Base-by-base conservation (phyloP, 2,113 vertebrate genomes). In the Oreocharis arfaki region DNA sequence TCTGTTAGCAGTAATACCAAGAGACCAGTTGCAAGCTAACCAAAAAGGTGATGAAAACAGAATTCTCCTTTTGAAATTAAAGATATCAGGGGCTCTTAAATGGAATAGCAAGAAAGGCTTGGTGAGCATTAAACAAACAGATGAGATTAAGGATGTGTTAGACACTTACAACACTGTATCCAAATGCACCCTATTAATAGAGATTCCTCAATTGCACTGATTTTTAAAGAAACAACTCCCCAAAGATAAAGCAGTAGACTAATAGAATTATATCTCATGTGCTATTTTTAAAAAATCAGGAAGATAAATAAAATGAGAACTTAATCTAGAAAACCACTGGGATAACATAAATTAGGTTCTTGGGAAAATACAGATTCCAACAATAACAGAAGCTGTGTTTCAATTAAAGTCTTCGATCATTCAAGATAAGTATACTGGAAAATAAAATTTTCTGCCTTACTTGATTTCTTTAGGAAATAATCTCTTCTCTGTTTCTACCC, bases 71-170 rank as follows among this genome's bases (percentile, higher is more conserved):
- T 30, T 39, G 39, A 89, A 96, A 89, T 77, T 61, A 85, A 82
- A 95, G 89, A 39, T 87, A 96, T 69, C 71, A 74, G 30, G 12
- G 22, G 39, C 52, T 83, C 59, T 77, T 39, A 86, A 39, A 88
- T 3, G 10, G 63, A 90, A 88, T 21, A 92, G 44, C 92, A 94
- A 90, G 79, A 84, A 83, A 94, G 28, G 16, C 37, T 56, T 70
- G 60, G 79, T 71, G 44, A 96, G 56, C 52, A 90, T 76, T 88
- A 93, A 92, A 93, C 82, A 93, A 90, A 93, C 78, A 94, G 87
- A 83, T 67, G 75, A 91, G 67, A 90, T 7, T 47, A 80, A 37
- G 59, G 94, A 92, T 27, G 93, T 92, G 87, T 79, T 59, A 95
- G 85, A 90, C 82, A 49, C 17, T 84, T 68, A 68, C 0, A 95